Conservation (phyloP, 2,888 invertebrate genomes). For the Emmelina monodactyla region DNA sequence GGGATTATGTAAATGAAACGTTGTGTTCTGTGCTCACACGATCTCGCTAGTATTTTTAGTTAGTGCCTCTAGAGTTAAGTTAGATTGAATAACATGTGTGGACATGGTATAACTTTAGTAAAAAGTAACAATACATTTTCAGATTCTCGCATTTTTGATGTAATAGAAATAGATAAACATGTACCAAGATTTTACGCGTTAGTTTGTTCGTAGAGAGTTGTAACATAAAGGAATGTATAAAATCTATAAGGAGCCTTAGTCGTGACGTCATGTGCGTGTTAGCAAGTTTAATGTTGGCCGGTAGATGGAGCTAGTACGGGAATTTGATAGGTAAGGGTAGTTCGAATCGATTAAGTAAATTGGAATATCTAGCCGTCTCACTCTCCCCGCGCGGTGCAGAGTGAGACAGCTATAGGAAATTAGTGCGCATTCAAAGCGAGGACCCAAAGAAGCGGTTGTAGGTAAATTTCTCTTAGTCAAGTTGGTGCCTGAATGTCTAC, state of each 20-base stretch:
- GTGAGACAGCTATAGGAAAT: not conserved
- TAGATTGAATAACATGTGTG: constrained; percentile 41
- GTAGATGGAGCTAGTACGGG: not conserved
- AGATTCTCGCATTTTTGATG: constrained; percentile 27
- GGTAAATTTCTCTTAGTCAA: constrained; percentile 52
- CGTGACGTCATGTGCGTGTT: constrained; percentile 10
- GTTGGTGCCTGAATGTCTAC: constrained; percentile 58
- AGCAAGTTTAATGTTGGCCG: too few species aligned
- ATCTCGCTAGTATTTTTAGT: constrained; percentile 65
- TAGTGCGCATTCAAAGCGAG: constrained; percentile 7
- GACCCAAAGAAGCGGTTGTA: constrained; percentile 39
- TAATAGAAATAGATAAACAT: constrained; percentile 10
- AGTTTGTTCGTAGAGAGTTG: constrained; percentile 31
- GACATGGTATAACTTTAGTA: constrained; percentile 22
- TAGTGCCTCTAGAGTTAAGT: constrained; percentile 59
- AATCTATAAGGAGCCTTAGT: constrained; percentile 27
- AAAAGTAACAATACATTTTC: constrained; percentile 15
- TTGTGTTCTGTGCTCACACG: constrained; percentile 63
- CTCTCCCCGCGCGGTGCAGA: constrained; percentile 1
- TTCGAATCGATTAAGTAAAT: too few species aligned
- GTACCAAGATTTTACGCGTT: constrained; percentile 27
- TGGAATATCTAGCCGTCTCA: too few species aligned
- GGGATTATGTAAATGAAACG: constrained; percentile 36
- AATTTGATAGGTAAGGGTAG: not conserved
- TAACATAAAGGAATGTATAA: constrained; percentile 15